Evolutionary conservation across 2,113 vertebrate genomes (phyloP).

Genomic region (Vombatus ursinus): DNA sequence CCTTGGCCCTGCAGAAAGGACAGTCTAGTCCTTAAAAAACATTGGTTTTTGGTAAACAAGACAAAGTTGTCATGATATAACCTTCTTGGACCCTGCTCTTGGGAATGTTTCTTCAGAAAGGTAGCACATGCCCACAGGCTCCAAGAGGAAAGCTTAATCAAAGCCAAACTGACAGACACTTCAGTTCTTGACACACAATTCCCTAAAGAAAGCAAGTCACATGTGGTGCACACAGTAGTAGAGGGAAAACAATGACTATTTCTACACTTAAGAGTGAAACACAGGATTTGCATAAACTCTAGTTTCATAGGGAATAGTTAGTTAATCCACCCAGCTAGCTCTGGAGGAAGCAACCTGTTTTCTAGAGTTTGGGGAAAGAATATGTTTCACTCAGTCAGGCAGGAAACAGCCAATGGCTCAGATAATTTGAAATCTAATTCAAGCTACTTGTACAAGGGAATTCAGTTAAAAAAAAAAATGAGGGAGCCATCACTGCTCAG

Average conservation of each 20-base stretch:
- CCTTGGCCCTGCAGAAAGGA: neutral
- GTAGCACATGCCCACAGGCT: neutral
- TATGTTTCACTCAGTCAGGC: constrained; percentile 55
- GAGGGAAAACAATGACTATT: neutral
- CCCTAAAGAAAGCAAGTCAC: constrained; percentile 4
- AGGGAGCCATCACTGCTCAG: neutral
- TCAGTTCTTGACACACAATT: constrained; percentile 1
- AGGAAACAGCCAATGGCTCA: constrained; percentile 73
- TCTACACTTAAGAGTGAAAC: constrained; percentile 1
- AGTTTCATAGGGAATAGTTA: neutral
- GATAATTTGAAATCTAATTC: constrained; percentile 68
- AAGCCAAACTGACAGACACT: neutral
- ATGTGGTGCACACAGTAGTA: neutral
- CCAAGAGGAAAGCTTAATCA: neutral
- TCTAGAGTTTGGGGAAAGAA: neutral
- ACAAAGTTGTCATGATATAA: neutral
- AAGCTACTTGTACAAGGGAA: constrained; percentile 63
- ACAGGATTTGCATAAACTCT: constrained; percentile 14
- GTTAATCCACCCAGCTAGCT: neutral
- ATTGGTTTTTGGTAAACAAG: neutral
- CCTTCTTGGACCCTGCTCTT: neutral
- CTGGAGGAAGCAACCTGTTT: neutral
- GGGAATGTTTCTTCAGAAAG: neutral
- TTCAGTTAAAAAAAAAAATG: neutral
- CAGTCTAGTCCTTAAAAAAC: neutral